These are phyloP conservation scores for Drosophila truncata DNA, from an alignment of 1,140 invertebrate species.

Conservation along the genomic window DNA sequence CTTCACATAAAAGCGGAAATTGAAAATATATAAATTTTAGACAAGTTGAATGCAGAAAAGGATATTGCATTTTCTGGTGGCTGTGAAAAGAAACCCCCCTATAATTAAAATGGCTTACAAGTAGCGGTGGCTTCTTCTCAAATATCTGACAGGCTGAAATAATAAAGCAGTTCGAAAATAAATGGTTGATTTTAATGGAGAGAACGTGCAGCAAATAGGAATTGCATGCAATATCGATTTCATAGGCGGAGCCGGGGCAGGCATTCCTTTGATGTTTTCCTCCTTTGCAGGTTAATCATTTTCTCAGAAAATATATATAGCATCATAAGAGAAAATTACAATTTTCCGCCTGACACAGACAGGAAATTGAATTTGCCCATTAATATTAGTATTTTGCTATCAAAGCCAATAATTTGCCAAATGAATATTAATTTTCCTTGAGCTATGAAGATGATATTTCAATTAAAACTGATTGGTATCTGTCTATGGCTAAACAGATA, in stretches of 20 bases:
- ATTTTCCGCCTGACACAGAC: slow-evolving; percentile 17
- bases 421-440: slow-evolving; percentile 20
- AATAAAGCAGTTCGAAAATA: slow-evolving; percentile 19
- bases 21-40: slow-evolving; percentile 77
- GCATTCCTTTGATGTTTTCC: slow-evolving; percentile 28
- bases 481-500: slow-evolving; percentile 6
- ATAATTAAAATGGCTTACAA: slow-evolving; percentile 53
- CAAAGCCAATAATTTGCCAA: slow-evolving; percentile 19
- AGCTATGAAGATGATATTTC: slow-evolving; percentile 19
- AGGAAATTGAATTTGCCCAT: slow-evolving; percentile 25
- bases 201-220: slow-evolving; percentile 29
- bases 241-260: neutral
- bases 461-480: slow-evolving; percentile 22
- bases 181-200: slow-evolving; percentile 25
- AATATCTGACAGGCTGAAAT: slow-evolving; percentile 15
- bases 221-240: slow-evolving; percentile 15
- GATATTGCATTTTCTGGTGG: slow-evolving; percentile 63
- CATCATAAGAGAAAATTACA: slow-evolving; percentile 33
- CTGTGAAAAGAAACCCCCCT: slow-evolving; percentile 25
- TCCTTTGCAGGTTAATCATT: slow-evolving; percentile 17
- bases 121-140: neutral
- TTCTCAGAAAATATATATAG: slow-evolving; percentile 17
- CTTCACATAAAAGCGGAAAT: slow-evolving; percentile 78
- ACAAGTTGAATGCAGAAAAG: slow-evolving; percentile 39
- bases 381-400: slow-evolving; percentile 11